Evolutionary conservation across 2,797 vertebrate species (phyloP).

Genomic region (Coccyzus lansbergi): DNA sequence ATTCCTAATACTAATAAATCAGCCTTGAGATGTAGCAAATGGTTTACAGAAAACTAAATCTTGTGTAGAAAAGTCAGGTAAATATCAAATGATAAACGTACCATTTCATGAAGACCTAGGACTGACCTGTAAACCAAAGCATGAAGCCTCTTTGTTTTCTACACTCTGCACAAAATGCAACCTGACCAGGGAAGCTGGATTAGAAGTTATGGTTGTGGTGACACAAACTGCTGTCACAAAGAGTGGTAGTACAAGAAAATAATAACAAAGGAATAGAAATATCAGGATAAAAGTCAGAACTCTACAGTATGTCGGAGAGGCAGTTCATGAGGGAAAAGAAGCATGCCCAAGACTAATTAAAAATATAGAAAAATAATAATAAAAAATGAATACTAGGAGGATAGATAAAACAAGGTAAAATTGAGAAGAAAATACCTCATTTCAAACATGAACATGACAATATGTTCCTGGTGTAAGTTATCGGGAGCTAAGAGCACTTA

Average conservation of each 20-base stretch:
- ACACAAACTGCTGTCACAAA: background rate
- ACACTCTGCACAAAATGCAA: background rate
- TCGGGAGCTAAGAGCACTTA: background rate
- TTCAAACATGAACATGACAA: background rate
- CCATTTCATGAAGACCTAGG: background rate
- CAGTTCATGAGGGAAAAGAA: background rate
- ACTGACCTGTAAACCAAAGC: constrained; percentile 3
- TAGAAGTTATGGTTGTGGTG: background rate
- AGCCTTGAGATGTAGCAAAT: background rate
- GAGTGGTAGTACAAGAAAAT: background rate
- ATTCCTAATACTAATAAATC: background rate
- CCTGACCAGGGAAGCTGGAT: background rate
- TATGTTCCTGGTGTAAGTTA: background rate
- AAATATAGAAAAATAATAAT: background rate
- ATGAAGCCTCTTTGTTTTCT: background rate
- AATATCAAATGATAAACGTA: background rate
- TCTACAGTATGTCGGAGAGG: background rate
- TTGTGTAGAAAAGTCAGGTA: background rate
- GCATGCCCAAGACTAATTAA: background rate
- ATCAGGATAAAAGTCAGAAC: background rate
- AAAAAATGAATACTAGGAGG: background rate
- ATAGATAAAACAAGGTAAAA: background rate
- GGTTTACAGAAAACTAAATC: background rate
- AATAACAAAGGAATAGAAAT: background rate
- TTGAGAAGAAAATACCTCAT: accelerated